Conservation (phyloP, 2,113 vertebrate species). For the Myanophis thanlyinensis region DNA sequence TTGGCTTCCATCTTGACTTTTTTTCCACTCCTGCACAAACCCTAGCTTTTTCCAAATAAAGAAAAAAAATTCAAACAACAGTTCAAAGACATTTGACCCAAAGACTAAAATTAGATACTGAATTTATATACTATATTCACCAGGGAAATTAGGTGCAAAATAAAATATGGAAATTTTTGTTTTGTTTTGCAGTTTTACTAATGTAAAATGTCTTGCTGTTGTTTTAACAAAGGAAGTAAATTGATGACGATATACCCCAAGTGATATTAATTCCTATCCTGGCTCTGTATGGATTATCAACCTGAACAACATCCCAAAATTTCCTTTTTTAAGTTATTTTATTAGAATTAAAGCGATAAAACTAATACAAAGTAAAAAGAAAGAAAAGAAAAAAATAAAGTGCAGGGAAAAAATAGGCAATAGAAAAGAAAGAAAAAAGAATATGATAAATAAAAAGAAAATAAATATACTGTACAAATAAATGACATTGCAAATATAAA, state of each 20-base stretch:
- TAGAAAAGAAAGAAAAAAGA: neutral
- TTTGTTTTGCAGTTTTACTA: neutral
- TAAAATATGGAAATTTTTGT: neutral
- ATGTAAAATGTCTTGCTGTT: neutral
- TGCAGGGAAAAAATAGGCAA: neutral
- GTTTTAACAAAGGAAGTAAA: neutral
- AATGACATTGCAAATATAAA: too few relatives aligned
- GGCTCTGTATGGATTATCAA: slow-evolving; percentile 17
- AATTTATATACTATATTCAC: neutral
- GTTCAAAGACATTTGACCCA: neutral
- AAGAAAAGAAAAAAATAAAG: neutral
- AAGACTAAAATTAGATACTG: neutral
- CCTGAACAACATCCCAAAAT: slow-evolving; percentile 21
- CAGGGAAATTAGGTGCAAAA: neutral
- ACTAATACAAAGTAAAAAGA: neutral
- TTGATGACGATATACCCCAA: neutral
- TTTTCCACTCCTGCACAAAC: neutral
- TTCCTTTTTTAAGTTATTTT: neutral
- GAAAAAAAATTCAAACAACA: neutral
- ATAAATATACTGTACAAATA: too few relatives aligned
- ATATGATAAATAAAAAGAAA: too few relatives aligned
- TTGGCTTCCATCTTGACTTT: neutral
- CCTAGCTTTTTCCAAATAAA: neutral
- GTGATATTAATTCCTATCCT: slow-evolving; percentile 7
- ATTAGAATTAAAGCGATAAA: neutral